A percentile compares a stretch with the other conserved stretches of the same genome.
Conservation (phyloP, 2,888 invertebrate species). For the Allygus modestus region DNA sequence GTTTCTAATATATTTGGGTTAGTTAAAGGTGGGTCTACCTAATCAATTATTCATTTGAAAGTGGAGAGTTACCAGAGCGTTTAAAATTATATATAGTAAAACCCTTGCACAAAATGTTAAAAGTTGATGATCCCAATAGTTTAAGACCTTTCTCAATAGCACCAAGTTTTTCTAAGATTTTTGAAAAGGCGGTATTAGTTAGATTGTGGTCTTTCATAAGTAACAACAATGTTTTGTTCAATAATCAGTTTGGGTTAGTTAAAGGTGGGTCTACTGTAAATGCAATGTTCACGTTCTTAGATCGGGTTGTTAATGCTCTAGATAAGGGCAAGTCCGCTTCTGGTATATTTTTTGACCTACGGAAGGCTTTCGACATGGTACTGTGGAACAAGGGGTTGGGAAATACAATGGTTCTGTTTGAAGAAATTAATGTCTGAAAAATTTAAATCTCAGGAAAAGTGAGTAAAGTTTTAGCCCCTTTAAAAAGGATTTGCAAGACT, state of each 20-base stretch:
- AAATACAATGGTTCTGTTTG: background rate
- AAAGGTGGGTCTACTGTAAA: too few relatives aligned
- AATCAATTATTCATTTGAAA: background rate
- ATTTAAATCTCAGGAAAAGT: background rate
- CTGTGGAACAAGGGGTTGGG: background rate
- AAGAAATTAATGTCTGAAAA: background rate
- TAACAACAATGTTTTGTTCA: background rate
- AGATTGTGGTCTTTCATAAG: too few relatives aligned
- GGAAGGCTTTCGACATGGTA: too few relatives aligned
- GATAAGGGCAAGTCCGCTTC: too few relatives aligned
- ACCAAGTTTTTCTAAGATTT: background rate
- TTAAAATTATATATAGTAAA: background rate
- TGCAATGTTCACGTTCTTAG: too few relatives aligned
- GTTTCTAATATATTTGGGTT: too few relatives aligned
- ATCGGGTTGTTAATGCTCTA: too few relatives aligned
- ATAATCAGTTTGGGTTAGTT: too few relatives aligned
- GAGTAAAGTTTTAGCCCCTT: background rate
- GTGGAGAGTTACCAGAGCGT: background rate
- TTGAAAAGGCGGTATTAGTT: too few relatives aligned
- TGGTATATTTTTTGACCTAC: too few relatives aligned
- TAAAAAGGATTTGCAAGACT: background rate
- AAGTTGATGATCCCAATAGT: background rate
- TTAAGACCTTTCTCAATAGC: background rate
- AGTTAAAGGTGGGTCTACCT: too few relatives aligned
- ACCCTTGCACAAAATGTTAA: background rate